A percentile compares a stretch with the other conserved stretches of the same genome.
Evolutionary conservation across 2,113 vertebrate genomes (phyloP).

Genomic region (Sceloporus undulatus): DNA sequence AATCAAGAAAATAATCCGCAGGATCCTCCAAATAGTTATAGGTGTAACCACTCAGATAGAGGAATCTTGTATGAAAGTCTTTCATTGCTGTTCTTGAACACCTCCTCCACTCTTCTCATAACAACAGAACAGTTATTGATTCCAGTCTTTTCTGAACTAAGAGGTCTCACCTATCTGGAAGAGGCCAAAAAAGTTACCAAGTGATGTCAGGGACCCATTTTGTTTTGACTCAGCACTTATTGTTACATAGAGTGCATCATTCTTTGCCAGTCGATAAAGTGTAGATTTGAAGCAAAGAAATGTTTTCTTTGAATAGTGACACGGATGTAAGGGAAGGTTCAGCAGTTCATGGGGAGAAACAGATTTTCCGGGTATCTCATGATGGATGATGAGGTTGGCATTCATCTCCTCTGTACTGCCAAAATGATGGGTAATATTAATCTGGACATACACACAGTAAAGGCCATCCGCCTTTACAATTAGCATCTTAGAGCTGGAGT

Average conservation of each 20-base stretch:
- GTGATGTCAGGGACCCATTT: not conserved
- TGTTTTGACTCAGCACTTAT: not conserved
- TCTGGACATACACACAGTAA: slow-evolving; percentile 42
- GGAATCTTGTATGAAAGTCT: not conserved
- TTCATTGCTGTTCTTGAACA: not conserved
- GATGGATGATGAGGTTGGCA: not conserved
- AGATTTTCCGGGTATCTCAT: fast-evolving
- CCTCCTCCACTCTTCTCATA: not conserved
- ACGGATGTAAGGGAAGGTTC: not conserved
- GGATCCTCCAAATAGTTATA: not conserved
- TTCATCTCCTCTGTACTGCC: not conserved
- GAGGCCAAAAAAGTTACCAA: not conserved
- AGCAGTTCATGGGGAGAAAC: not conserved
- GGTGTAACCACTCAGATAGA: not conserved
- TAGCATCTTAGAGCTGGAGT: not conserved
- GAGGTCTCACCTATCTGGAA: not conserved
- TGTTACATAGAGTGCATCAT: not conserved
- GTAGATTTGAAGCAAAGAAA: not conserved
- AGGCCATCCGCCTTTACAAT: slow-evolving; percentile 9
- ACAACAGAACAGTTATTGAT: too few species aligned
- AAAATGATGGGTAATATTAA: not conserved
- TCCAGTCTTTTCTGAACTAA: not conserved
- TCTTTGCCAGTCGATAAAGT: not conserved
- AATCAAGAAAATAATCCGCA: not conserved
- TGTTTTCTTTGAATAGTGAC: fast-evolving